Conservation (phyloP, 2,797 vertebrate genomes). For the Heteromormyrus szaboi region DNA sequence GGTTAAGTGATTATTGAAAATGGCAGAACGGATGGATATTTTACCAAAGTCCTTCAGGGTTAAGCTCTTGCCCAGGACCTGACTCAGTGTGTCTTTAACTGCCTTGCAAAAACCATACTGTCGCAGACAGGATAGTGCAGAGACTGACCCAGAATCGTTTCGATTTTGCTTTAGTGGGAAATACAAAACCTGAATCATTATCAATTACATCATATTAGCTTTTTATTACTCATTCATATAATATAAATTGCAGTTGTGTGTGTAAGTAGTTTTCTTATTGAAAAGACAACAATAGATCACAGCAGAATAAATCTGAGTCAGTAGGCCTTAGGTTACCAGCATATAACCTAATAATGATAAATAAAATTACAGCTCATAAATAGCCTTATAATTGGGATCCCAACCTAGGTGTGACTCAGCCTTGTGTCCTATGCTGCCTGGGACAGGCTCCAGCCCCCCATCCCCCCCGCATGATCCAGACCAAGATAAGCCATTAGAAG, state of each 20-base stretch:
- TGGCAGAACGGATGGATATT: neutral
- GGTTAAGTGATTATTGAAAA: conserved; percentile 3
- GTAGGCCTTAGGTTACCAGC: neutral
- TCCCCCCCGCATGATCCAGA: neutral
- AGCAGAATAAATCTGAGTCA: neutral
- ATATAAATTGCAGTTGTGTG: neutral
- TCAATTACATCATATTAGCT: neutral
- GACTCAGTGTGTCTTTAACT: neutral
- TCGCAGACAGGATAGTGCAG: neutral
- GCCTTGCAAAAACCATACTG: neutral
- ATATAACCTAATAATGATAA: neutral
- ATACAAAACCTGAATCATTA: neutral
- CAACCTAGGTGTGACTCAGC: neutral
- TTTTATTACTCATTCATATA: neutral
- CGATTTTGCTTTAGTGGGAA: neutral
- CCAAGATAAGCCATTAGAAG: neutral
- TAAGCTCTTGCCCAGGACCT: neutral
- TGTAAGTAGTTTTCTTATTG: neutral
- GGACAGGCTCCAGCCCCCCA: neutral
- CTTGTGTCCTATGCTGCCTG: neutral
- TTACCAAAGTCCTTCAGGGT: neutral
- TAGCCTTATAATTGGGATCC: neutral
- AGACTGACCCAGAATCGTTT: neutral
- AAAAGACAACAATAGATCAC: neutral
- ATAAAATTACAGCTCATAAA: neutral